A percentile compares a stretch with the other conserved stretches of the same genome.
Conservation (phyloP, 2,797 vertebrate genomes). For the Melopsittacus undulatus region DNA sequence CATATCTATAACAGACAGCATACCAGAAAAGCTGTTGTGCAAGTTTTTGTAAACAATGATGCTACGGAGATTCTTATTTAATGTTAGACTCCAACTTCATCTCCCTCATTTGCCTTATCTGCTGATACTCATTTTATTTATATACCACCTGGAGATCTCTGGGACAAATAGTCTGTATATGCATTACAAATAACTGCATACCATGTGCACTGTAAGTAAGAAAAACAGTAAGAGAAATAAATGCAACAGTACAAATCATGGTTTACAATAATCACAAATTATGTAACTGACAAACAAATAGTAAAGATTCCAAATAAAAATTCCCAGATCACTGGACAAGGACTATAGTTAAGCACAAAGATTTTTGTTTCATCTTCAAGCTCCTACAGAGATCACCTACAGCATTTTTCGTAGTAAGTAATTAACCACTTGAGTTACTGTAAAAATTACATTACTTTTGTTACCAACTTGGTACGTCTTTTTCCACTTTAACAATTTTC, state of each 20-base stretch:
- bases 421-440: neutral
- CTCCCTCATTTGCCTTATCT: neutral
- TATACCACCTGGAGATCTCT: neutral
- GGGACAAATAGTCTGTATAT: neutral
- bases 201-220: neutral
- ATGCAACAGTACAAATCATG: neutral
- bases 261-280: neutral
- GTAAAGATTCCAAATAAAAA: neutral
- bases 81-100: neutral
- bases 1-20: neutral
- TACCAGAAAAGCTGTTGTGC: neutral
- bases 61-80: neutral
- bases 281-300: neutral
- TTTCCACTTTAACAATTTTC: neutral
- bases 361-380: neutral
- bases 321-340: neutral
- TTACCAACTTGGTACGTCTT: neutral
- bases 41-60: neutral
- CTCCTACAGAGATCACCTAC: neutral
- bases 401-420: neutral
- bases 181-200: neutral
- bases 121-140: neutral
- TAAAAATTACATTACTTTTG: neutral
- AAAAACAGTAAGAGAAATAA: neutral
- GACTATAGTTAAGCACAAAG: neutral